Percentiles rank a stretch among this genome's conserved stretches.
These are phyloP conservation scores for Spatula versicolor DNA, from an alignment of 2,797 vertebrate species.

Conservation along the genomic window DNA sequence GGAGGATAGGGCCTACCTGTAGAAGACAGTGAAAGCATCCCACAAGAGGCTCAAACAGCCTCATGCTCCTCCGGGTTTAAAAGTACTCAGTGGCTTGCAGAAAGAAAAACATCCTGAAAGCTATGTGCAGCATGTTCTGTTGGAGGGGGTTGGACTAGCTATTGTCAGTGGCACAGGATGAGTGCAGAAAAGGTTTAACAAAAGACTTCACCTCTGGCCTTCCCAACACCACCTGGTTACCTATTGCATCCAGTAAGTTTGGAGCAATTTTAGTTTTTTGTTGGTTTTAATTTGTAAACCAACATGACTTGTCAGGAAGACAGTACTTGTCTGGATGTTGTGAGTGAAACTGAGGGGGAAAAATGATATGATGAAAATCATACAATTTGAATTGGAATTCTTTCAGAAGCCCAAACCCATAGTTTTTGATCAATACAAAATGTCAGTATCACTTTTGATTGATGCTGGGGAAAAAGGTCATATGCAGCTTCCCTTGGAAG, in stretches of 20 bases:
- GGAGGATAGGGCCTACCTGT: not conserved
- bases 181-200: not conserved
- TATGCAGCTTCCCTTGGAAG: not conserved
- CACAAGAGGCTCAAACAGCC: not conserved
- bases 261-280: not conserved
- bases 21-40: not conserved
- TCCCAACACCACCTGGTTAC: not conserved
- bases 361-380: not conserved
- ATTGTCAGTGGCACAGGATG: not conserved
- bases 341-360: not conserved
- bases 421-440: not conserved
- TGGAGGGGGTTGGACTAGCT: not conserved
- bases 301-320: not conserved
- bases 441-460: not conserved
- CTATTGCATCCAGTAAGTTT: not conserved
- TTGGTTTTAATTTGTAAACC: not conserved
- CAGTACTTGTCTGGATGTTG: not conserved
- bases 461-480: not conserved
- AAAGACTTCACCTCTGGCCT: not conserved
- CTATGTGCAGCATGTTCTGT: rapidly evolving
- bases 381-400: not conserved
- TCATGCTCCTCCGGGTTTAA: not conserved
- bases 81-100: not conserved
- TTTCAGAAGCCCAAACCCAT: not conserved
- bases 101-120: not conserved